Base-by-base conservation (phyloP, 53 echinoderm and acorn worm genomes). In the Crossaster papposus region DNA sequence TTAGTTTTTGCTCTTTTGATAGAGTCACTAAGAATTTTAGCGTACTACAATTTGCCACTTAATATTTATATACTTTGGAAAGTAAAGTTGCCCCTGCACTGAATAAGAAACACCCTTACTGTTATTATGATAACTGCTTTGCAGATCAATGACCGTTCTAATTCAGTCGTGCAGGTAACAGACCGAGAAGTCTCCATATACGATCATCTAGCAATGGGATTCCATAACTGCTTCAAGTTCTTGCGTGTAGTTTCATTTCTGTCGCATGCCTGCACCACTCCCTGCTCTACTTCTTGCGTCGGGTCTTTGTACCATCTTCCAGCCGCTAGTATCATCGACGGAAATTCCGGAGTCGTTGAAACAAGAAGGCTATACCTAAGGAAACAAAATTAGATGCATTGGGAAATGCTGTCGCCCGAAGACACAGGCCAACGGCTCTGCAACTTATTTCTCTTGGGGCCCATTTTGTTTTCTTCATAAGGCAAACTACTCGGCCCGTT, bases 401-500 rank as follows among this genome's bases (percentile, higher is more conserved):
- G 81, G 30, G 63, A 81, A 81, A 81, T 18, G 62, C 62, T 81
- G 81, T 17, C 58, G 10, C 3, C 18, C 15, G 51, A 63, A 62
- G 29, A 32, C 32, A 11, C 24, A 68, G 62, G 31, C 34, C 58
- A 20, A 17, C 58, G 31, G 55, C 54, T 82, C 36, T 68, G 65
- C 65, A 65, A 82, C 65, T 82, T 82, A 82, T 82, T 68, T 82
- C 82, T 82, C 82, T 12, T n/a, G 82, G 82, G 82, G 82, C 55
- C 62, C 38, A 64, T 82, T 81, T 82, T 82, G 65, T 37, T 82
- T 82, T 65, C 81, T 81, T 81, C 81, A 81, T 81, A 55, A 32
- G 14, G 81, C 55, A 34, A 58, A 81, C 36, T 82, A 65, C 70
- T 78, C 28, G 36, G 22, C 38, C n/a, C 65, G 44, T 44, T 18